Percentiles rank a stretch among this genome's conserved stretches.
These are phyloP conservation scores for Perognathus longimembris DNA, from an alignment of 2,113 vertebrate genomes.

Conservation along the genomic window DNA sequence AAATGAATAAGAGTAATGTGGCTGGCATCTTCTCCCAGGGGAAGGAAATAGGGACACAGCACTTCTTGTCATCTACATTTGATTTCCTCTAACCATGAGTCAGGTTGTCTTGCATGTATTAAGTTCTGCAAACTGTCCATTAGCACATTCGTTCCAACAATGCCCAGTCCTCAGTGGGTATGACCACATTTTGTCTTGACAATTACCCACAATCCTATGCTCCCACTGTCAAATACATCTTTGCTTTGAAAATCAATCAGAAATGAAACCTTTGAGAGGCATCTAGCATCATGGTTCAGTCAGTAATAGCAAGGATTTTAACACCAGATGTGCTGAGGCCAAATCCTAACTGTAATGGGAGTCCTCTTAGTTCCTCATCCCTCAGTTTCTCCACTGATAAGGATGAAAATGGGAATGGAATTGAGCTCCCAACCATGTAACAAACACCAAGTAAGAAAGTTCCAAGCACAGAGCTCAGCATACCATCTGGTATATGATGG, in stretches of 20 bases:
- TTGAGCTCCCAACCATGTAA: background rate
- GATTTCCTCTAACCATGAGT: conserved; percentile 5
- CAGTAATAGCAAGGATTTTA: background rate
- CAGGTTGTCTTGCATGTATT: background rate
- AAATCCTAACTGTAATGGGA: background rate
- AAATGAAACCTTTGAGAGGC: background rate
- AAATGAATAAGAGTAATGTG: conserved; percentile 5
- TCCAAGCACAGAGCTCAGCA: background rate
- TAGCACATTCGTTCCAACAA: background rate
- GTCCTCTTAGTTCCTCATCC: background rate
- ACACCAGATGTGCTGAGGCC: background rate
- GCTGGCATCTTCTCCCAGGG: background rate
- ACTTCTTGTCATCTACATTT: background rate
- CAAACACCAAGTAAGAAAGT: too few relatives aligned
- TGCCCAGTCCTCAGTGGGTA: background rate
- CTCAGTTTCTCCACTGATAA: background rate
- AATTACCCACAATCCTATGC: too few relatives aligned
- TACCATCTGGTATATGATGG: background rate
- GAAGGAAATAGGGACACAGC: background rate
- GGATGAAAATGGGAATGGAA: background rate
- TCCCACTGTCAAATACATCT: background rate
- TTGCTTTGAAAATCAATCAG: background rate
- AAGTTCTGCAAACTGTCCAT: background rate
- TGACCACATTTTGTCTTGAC: background rate
- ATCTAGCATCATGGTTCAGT: background rate